Percentiles rank a stretch among this genome's conserved stretches.
Evolutionary conservation across 2,797 vertebrate genomes (phyloP).

Genomic region (Adelosebastes latens): DNA sequence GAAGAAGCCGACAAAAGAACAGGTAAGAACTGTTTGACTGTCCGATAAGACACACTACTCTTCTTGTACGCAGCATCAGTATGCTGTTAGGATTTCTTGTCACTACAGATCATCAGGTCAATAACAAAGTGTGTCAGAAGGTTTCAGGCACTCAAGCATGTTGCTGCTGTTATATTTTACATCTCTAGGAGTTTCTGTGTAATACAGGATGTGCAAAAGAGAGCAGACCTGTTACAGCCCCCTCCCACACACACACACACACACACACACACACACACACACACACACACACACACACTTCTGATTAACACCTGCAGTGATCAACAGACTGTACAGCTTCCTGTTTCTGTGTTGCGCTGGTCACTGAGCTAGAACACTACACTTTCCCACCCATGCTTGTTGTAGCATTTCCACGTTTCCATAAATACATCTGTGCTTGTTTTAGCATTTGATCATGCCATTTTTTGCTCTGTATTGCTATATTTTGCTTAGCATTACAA

Average conservation of each 20-base stretch:
- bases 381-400: constrained; percentile 15
- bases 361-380: constrained; percentile 51
- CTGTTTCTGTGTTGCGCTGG: constrained; percentile 53
- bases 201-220: constrained; percentile 19
- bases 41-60: not conserved
- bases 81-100: not conserved
- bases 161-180: not conserved
- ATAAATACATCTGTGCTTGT: not conserved
- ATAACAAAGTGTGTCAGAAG: not conserved
- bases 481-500: constrained; percentile 15
- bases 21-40: constrained; percentile 72
- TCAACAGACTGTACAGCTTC: constrained; percentile 45
- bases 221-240: not conserved
- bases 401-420: not conserved
- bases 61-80: not conserved
- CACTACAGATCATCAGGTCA: not conserved
- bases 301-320: constrained; percentile 53
- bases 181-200: not conserved
- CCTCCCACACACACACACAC: constrained; percentile 11
- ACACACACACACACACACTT: constrained; percentile 1
- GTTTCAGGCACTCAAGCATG: not conserved
- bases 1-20: constrained; percentile 87
- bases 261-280: constrained; percentile 1
- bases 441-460: not conserved
- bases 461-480: not conserved